Conservation (phyloP, 2,113 vertebrate species). For the Lepus americanus region DNA sequence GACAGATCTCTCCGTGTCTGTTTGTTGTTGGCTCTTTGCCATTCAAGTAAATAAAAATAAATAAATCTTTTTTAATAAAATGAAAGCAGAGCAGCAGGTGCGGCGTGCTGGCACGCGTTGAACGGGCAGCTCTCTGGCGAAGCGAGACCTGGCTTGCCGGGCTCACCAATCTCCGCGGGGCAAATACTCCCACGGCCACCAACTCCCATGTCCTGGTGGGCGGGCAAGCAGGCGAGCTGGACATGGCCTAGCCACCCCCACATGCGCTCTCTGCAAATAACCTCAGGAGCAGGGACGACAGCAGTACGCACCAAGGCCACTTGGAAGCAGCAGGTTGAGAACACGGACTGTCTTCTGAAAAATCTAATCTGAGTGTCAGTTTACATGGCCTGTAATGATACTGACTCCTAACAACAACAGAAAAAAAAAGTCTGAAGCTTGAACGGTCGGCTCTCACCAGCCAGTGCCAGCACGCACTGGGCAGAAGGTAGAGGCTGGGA, state of each 20-base stretch:
- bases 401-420: background rate
- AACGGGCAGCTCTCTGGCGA: background rate
- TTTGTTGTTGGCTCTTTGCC: no score
- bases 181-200: background rate
- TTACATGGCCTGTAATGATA: background rate
- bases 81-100: background rate
- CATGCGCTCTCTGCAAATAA: background rate
- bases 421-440: background rate
- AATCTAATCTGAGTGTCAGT: slow-evolving; percentile 52
- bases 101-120: background rate
- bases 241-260: background rate
- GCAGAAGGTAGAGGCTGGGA: background rate
- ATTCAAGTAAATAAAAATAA: no score
- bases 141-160: background rate
- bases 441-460: background rate
- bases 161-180: background rate
- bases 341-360: slow-evolving; percentile 1
- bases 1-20: no score
- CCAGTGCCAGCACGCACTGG: no score
- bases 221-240: background rate
- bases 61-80: no score
- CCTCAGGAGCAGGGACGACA: background rate
- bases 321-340: slow-evolving; percentile 38
- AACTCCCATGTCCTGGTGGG: background rate
- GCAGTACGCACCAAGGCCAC: background rate